Percentiles rank a stretch among this genome's conserved stretches.
Evolutionary conservation across 1,140 invertebrate species (phyloP).

Genomic region (Mercenaria mercenaria): DNA sequence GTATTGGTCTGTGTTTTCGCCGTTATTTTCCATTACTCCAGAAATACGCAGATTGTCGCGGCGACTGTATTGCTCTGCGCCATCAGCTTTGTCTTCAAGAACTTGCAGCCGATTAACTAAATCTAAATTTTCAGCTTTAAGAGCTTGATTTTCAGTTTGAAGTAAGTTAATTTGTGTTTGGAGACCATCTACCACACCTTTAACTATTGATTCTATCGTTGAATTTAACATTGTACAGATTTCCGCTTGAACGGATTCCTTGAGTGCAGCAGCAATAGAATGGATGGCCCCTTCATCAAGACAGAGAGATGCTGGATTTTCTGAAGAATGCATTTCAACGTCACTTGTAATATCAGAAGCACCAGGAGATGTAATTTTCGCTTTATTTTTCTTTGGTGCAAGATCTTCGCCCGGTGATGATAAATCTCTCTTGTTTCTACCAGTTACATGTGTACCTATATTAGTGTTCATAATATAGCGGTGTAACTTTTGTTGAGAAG

Average conservation of each 20-base stretch:
- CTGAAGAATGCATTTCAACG: not conserved
- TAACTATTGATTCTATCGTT: not conserved
- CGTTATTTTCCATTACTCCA: not conserved
- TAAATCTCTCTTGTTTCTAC: too few species aligned
- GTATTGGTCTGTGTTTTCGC: not conserved
- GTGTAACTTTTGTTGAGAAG: too few species aligned
- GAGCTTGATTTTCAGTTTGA: not conserved
- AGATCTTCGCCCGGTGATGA: not conserved
- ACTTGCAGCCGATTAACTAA: not conserved
- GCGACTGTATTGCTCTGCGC: not conserved
- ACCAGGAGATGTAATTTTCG: too few species aligned
- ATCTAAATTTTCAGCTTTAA: not conserved
- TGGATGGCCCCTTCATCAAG: not conserved
- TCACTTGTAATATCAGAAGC: too few species aligned
- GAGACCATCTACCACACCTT: not conserved
- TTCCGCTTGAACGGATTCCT: too few species aligned
- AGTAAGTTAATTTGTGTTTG: not conserved
- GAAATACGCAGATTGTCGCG: not conserved
- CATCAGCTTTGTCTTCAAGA: not conserved
- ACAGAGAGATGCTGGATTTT: not conserved
- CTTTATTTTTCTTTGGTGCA: not conserved
- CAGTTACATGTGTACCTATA: not conserved
- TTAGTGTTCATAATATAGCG: too few species aligned
- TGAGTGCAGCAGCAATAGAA: not conserved
- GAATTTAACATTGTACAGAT: not conserved